Evolutionary conservation across 2,797 vertebrate genomes (phyloP).

Genomic region (Diplodus sargus): DNA sequence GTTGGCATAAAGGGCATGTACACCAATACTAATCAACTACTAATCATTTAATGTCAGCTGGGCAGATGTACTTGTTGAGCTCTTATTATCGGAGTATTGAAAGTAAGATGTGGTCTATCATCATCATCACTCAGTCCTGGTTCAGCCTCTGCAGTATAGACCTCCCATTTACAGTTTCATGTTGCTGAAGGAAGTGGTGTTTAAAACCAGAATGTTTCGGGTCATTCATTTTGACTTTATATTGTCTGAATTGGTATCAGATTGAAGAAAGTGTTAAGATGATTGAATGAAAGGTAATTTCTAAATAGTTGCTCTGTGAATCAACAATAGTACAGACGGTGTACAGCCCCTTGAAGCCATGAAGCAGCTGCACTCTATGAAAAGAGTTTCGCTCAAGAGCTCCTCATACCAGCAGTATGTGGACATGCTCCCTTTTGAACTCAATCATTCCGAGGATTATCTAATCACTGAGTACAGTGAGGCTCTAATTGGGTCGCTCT

Average conservation of each 20-base stretch:
- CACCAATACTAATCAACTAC: not conserved
- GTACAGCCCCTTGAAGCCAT: slow-evolving; percentile 21
- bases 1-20: too few relatives aligned
- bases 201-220: not conserved
- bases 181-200: not conserved
- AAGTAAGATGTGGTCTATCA: not conserved
- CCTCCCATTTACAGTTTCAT: not conserved
- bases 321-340: not conserved
- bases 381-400: slow-evolving; percentile 58
- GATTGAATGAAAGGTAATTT: not conserved
- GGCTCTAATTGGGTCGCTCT: slow-evolving; percentile 58
- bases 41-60: not conserved
- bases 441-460: slow-evolving; percentile 63
- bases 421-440: slow-evolving; percentile 61
- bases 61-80: not conserved
- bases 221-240: not conserved
- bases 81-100: not conserved
- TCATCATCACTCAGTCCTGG: not conserved
- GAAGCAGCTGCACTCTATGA: slow-evolving; percentile 63
- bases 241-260: not conserved
- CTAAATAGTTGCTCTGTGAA: slow-evolving; percentile 24
- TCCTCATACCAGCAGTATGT: slow-evolving; percentile 44
- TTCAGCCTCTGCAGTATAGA: not conserved
- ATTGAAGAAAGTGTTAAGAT: not conserved
- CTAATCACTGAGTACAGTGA: slow-evolving; percentile 63